phyloP scores from a whole-genome alignment of 2,797 vertebrate genomes.

The Pelochelys cantorii region DNA sequence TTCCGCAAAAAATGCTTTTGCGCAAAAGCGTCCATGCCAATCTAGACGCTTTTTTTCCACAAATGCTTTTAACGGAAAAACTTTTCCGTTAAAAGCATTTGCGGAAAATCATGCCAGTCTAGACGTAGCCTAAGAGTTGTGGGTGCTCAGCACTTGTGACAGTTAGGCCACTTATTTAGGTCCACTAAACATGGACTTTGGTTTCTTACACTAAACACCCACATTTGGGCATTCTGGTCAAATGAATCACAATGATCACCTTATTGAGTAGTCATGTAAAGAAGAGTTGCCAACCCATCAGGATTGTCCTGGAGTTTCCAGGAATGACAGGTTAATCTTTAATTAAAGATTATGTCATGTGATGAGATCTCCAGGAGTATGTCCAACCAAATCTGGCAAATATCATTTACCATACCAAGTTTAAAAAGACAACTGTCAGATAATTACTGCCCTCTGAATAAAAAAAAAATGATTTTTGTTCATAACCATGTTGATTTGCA shows the following conservation, averaged over 20 bases:
- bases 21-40: no score
- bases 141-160: not conserved
- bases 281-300: no score
- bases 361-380: no score
- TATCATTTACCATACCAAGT: not conserved
- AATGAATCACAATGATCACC: not conserved
- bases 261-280: not conserved
- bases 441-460: not conserved
- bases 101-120: no score
- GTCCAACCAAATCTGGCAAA: no score
- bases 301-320: no score
- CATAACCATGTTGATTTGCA: not conserved
- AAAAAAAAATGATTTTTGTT: not conserved
- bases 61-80: no score
- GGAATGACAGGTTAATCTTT: no score
- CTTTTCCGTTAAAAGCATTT: no score
- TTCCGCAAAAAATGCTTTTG: no score
- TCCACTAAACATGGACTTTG: not conserved
- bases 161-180: not conserved
- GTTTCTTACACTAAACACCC: not conserved
- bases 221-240: not conserved
- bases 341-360: no score
- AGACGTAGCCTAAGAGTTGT: not conserved
- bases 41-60: no score
- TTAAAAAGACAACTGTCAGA: not conserved